These are phyloP conservation scores for Brachystomella parvula DNA, from an alignment of 1,140 invertebrate species.

Conservation along the genomic window DNA sequence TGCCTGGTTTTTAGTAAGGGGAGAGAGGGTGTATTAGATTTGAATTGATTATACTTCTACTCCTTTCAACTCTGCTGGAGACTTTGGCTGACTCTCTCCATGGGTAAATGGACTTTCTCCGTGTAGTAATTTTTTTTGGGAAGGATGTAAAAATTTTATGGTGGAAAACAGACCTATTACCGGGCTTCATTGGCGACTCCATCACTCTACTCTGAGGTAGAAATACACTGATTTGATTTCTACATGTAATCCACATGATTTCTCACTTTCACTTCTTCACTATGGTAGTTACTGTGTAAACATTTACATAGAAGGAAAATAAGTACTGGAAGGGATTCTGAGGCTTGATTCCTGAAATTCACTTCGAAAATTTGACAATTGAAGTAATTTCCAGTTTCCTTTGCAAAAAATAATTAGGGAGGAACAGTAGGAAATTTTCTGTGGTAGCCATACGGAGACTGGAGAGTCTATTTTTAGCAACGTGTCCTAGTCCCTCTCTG, in stretches of 20 bases:
- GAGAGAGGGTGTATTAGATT: neutral
- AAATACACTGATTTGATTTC: too few species aligned
- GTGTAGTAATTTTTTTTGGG: neutral
- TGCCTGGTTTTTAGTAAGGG: neutral
- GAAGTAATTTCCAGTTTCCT: neutral
- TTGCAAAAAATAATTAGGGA: neutral
- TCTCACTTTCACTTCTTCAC: slow-evolving; percentile 3
- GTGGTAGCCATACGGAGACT: neutral
- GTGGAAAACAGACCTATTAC: neutral
- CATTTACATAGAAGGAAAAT: neutral
- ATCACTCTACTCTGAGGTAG: too few species aligned
- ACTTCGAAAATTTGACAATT: neutral
- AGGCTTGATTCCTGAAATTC: neutral
- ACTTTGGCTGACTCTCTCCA: too few species aligned
- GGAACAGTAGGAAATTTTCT: neutral
- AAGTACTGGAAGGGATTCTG: neutral
- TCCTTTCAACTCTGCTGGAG: neutral
- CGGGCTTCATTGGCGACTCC: neutral
- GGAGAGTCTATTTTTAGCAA: slow-evolving; percentile 31
- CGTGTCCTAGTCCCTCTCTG: slow-evolving; percentile 26
- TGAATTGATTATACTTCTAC: slow-evolving; percentile 2
- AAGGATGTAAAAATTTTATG: neutral
- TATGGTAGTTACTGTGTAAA: neutral
- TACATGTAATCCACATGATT: neutral
- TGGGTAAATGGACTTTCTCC: neutral